Evolutionary conservation across 1,140 invertebrate genomes (phyloP).

Genomic region (Drosophila kanapiae): DNA sequence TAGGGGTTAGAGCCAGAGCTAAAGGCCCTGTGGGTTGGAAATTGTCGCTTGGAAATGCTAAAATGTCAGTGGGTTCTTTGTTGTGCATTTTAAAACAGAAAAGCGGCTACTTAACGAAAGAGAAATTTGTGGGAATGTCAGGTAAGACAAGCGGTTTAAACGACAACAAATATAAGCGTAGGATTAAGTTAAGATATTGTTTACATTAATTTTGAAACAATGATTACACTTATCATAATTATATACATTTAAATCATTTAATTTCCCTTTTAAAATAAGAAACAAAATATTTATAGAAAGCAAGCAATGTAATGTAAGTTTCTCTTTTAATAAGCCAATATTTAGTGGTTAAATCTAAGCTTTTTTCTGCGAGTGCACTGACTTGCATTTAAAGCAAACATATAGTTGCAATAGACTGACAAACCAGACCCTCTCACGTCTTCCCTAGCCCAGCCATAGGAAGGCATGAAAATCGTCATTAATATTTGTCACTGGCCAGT

Average conservation of each 20-base stretch:
- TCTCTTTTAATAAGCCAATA: no score
- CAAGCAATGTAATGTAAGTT: background rate
- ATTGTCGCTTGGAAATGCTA: slow-evolving; percentile 59
- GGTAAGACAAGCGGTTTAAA: background rate
- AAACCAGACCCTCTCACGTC: background rate
- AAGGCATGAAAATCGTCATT: slow-evolving; percentile 83
- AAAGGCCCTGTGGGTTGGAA: slow-evolving; percentile 30
- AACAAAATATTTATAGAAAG: background rate
- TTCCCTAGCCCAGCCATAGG: slow-evolving; percentile 39
- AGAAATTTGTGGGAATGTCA: slow-evolving; percentile 22
- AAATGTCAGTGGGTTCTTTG: slow-evolving; percentile 59
- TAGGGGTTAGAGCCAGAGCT: background rate
- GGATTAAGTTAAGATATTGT: no score
- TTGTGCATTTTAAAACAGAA: slow-evolving; percentile 74
- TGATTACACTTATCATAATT: no score
- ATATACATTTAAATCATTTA: no score
- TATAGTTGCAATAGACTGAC: slow-evolving; percentile 44
- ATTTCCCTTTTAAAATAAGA: background rate
- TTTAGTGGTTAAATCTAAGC: background rate
- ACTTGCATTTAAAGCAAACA: slow-evolving; percentile 25
- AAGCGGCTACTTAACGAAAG: slow-evolving; percentile 12
- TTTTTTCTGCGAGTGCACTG: slow-evolving; percentile 25
- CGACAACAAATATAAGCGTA: background rate
- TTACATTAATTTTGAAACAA: no score
- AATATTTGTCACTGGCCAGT: slow-evolving; percentile 83